Base-by-base conservation (phyloP, 2,113 vertebrate species). In the Caracal caracal region DNA sequence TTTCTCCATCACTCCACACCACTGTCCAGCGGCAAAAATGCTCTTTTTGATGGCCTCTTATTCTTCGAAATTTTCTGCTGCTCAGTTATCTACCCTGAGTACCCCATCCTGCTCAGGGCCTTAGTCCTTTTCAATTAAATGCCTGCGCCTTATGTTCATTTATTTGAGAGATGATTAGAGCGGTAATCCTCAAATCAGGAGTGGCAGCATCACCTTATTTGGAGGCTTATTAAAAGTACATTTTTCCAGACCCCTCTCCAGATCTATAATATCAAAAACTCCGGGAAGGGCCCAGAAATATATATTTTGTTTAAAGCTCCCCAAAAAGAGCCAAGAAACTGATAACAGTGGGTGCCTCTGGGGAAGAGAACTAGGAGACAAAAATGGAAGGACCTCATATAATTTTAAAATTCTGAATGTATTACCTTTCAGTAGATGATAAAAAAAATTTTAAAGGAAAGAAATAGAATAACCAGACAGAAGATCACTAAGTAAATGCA, bases 381-480 rank as follows among this genome's bases (percentile, higher is more conserved):
- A 53, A 85, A 79, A 71, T 20, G 51, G 22, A 84, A 92, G 40
- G 51, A n/a, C 10, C 28, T 93, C 63, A 53, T 47, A 49, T 53
- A 66, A 37, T 82, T 90, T 43, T 63, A 85, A 79, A 86, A 80
- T 73, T 86, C 81, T 66, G 66, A 96, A 49, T 20, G 22, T 71
- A 47, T 75, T 90, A 35, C n/a, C 47, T 91, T 91, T 82, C 84
- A 96, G 70, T 78, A 89, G 30, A 79, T 16, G n/a, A 16, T 70
- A 79, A 85, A 89, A n/a, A 78, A 12, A 70, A 20, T 92, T 89
- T 68, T 84, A 70, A 88, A 66, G 59, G 47, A 92, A 95, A 88
- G 68, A 87, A 92, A 81, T 53, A 92, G 51, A 75, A 81, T 56
- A 88, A 75, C 75, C 56, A 73, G 65, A 81, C 94, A 92, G 76